Conservation (phyloP, 1,140 invertebrate genomes). For the Diachasmimorpha longicaudata region DNA sequence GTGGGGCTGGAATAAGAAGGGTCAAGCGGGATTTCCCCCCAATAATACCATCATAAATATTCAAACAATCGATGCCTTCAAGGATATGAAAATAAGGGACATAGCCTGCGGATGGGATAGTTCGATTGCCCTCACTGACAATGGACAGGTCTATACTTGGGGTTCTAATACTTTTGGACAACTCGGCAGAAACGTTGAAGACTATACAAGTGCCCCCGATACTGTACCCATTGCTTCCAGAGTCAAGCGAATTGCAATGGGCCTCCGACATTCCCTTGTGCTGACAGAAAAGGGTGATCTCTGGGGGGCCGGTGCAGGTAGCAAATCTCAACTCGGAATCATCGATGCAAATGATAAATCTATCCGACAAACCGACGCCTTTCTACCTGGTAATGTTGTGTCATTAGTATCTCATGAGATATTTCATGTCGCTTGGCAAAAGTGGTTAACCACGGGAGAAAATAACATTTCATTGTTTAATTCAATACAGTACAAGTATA, state of each 20-base stretch:
- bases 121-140: slow-evolving; percentile 70
- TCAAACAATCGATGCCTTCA: slow-evolving; percentile 36
- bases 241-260: slow-evolving; percentile 53
- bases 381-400: slow-evolving; percentile 4
- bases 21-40: slow-evolving; percentile 72
- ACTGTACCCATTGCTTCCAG: slow-evolving; percentile 20
- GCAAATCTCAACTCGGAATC: slow-evolving; percentile 71
- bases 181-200: slow-evolving; percentile 60
- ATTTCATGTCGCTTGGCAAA: too few relatives aligned
- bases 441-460: too few relatives aligned
- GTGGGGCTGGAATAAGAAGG: slow-evolving; percentile 88
- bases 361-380: neutral
- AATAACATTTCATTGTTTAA: too few relatives aligned
- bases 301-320: slow-evolving; percentile 69
- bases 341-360: slow-evolving; percentile 16
- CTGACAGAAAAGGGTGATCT: slow-evolving; percentile 69
- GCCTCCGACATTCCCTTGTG: slow-evolving; percentile 73
- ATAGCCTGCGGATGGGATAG: slow-evolving; percentile 77
- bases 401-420: neutral
- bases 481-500: too few relatives aligned
- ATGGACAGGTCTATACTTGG: slow-evolving; percentile 74
- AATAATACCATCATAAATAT: slow-evolving; percentile 27
- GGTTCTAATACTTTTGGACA: slow-evolving; percentile 79
- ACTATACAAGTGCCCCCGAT: slow-evolving; percentile 15
- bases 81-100: slow-evolving; percentile 61